phyloP scores from a whole-genome alignment of 2,888 invertebrate genomes.

The Drosophila mulleri region DNA sequence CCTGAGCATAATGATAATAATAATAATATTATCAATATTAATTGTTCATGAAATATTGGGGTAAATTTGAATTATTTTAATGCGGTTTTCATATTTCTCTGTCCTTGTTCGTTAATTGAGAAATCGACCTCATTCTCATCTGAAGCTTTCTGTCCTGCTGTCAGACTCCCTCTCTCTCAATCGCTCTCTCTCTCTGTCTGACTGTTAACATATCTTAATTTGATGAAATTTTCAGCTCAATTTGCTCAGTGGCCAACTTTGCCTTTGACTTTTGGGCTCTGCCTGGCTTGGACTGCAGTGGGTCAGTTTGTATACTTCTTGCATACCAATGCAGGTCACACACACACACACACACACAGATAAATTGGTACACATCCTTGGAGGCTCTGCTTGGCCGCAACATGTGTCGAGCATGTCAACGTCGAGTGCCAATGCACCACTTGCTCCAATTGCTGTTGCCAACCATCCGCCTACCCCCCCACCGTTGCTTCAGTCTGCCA shows the following conservation, averaged over 20 bases:
- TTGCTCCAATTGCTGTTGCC: conserved; percentile 30
- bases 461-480: background rate
- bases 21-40: background rate
- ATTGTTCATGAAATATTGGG: no score
- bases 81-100: conserved; percentile 2
- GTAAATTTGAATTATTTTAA: background rate
- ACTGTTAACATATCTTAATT: conserved; percentile 11
- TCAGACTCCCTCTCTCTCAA: background rate
- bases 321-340: conserved; percentile 8
- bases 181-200: background rate
- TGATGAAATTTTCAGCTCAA: conserved; percentile 17
- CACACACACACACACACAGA: conserved; percentile 1
- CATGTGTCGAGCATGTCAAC: conserved; percentile 53
- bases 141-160: background rate
- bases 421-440: conserved; percentile 38
- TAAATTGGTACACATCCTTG: conserved; percentile 22
- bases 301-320: conserved; percentile 19
- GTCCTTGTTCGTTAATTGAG: background rate
- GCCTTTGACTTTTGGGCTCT: conserved; percentile 33
- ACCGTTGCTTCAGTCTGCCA: background rate
- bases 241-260: conserved; percentile 20
- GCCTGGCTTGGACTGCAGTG: conserved; percentile 5
- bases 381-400: conserved; percentile 28
- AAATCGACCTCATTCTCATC: conserved; percentile 1
- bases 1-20: background rate